Percentiles rank a stretch among this genome's conserved stretches.
Evolutionary conservation across 2,113 vertebrate genomes (phyloP).

Genomic region (Limnothrissa miodon): DNA sequence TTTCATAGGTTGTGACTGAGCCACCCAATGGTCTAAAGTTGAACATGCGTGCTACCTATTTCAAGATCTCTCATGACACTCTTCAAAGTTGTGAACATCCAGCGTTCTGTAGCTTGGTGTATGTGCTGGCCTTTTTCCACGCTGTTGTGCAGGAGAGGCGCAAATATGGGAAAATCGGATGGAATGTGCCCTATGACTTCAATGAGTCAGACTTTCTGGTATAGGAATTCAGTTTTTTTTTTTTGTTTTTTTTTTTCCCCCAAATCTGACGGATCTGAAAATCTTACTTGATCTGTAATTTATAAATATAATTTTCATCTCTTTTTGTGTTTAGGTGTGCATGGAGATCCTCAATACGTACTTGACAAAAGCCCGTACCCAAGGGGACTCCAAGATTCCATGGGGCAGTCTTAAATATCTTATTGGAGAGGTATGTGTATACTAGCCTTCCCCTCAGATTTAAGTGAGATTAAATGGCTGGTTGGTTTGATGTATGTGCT

Average conservation of each 20-base stretch:
- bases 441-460: neutral
- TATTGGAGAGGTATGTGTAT: slow-evolving; percentile 84
- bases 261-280: neutral
- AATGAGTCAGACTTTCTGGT: slow-evolving; percentile 96
- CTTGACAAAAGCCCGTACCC: slow-evolving; percentile 82
- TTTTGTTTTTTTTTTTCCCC: no score
- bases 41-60: slow-evolving; percentile 92
- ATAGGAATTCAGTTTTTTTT: slow-evolving; percentile 17
- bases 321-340: slow-evolving; percentile 79
- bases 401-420: slow-evolving; percentile 96
- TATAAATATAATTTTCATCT: neutral
- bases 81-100: slow-evolving; percentile 81
- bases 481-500: neutral
- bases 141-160: slow-evolving; percentile 94
- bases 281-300: neutral
- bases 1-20: slow-evolving; percentile 90
- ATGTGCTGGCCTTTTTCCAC: slow-evolving; percentile 90
- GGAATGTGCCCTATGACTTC: slow-evolving; percentile 93
- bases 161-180: slow-evolving; percentile 96
- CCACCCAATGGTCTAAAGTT: slow-evolving; percentile 92
- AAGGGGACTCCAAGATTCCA: slow-evolving; percentile 80
- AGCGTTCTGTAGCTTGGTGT: slow-evolving; percentile 85
- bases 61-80: slow-evolving; percentile 78
- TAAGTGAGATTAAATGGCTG: neutral
- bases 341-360: slow-evolving; percentile 93